Evolutionary conservation across 2,797 vertebrate species (phyloP), one percentile per base, ranked within the genome.

Genomic region (Pachyuromys duprasi): DNA sequence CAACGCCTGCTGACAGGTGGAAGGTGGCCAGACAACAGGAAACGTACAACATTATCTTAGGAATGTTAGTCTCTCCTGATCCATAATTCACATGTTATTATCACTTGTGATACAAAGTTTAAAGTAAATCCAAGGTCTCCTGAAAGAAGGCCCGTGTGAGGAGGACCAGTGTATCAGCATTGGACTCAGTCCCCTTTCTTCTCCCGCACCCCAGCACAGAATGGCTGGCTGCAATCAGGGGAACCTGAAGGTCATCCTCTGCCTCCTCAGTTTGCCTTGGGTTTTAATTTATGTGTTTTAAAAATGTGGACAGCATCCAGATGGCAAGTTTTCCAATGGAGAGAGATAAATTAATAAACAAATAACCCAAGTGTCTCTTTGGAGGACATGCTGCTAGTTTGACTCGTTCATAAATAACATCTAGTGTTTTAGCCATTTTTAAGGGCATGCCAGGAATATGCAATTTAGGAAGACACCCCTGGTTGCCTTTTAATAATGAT

Each of bases 281-380:
- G 70, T 97, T 97, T 97, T 97, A 97, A 98, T 97, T 97, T 97
- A 97, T 94, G 95, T 97, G 89, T 95, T 96, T 96, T 95, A 84
- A 83, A 96, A 96, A 92, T 96, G 91, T 93, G 97, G 97, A 97
- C 89, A 95, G 95, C 93, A 93, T 96, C 97, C 97, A 98, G 97
- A 97, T 97, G 97, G 97, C 94, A 88, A 79, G 91, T 94, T 96
- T 94, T 97, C 92, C 95, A 96, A 86, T 0, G 12, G 74, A 95
- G 95, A 96, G 55, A 69, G 95, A 86, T 86, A 97, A 97, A 95
- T 97, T 93, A 97, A 97, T 97, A 96, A 97, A 97, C 96, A 97
- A 97, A 94, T 95, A 97, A 95, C 57, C 57, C 86, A 93, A 91
- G 95, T 94, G 62, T 93, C 89, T 45, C 57, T 95, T 96, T 91